A percentile compares a stretch with the other conserved stretches of the same genome.
These are phyloP conservation scores for Fratercula arctica DNA, from an alignment of 2,797 vertebrate genomes.

Conservation along the genomic window DNA sequence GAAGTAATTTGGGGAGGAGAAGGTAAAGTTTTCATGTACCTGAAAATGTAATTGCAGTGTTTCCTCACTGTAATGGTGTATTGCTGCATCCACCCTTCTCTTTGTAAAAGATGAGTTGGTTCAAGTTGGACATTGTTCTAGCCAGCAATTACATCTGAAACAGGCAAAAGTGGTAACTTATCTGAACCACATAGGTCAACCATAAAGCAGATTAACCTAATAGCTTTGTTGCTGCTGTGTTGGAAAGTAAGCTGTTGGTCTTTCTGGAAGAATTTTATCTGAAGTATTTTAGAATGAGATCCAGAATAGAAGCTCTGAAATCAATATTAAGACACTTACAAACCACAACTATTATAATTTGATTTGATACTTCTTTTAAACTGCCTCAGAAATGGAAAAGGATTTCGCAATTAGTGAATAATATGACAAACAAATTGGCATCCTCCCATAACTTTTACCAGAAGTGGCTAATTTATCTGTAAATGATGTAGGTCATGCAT, in stretches of 20 bases:
- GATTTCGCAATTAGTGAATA: conserved; percentile 15
- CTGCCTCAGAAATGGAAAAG: conserved; percentile 37
- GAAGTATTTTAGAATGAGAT: not conserved
- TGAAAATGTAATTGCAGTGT: not conserved
- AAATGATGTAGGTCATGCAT: not conserved
- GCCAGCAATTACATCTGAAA: not conserved
- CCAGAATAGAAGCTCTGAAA: conserved; percentile 34
- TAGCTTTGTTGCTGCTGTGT: not conserved
- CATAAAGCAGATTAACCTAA: conserved; percentile 12
- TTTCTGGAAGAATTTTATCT: conserved; percentile 36
- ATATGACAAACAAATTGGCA: not conserved
- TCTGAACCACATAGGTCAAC: not conserved
- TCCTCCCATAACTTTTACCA: conserved; percentile 43
- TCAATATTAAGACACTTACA: conserved; percentile 53
- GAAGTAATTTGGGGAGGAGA: not conserved
- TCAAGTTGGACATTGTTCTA: not conserved
- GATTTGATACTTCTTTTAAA: conserved; percentile 40
- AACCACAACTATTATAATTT: conserved; percentile 47
- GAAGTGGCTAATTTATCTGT: conserved; percentile 3
- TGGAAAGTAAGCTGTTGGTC: not conserved
- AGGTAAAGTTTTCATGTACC: not conserved
- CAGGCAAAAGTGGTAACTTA: not conserved
- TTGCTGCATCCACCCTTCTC: not conserved
- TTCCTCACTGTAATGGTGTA: not conserved
- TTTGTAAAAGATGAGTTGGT: not conserved